Evolutionary conservation across 2,888 invertebrate genomes (phyloP), one percentile per base, ranked within the genome.

Genomic region (Graphium colonna): DNA sequence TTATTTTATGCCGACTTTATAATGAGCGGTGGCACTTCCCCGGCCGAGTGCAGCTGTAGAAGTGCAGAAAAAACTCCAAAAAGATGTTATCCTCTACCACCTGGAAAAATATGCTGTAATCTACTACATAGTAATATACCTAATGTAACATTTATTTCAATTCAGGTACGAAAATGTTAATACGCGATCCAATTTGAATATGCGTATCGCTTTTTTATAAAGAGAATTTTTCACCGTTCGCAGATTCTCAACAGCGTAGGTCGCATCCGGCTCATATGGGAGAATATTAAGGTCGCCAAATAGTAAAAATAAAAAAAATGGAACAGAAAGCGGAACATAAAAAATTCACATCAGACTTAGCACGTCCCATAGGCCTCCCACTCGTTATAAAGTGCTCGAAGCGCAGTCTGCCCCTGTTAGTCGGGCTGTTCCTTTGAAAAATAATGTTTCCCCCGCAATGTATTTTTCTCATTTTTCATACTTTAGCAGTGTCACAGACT

Each of bases 371-470:
- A 36, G 36, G 36, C 13, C 36, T 33, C 33, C n/a, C 21, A 36
- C 45, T 40, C 44, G 51, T 51, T 45, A 44, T 12, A 26, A 39
- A 44, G 39, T 28, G 39, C 45, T 45, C 40, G 31, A 44, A 51
- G 45, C 45, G 12, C 4, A 36, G 12, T 39, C 28, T 28, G 16
- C 44, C 45, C 45, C 31, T 31, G 41, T 45, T 45, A 51, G 44
- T 51, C 44, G 51, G 45, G 36, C 36, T 41, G 21, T 12, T 40
- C 44, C 51, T 51, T 51, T 51, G 45, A 51, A 51, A 45, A 28
- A 40, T 51, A 39, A 47, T 38, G 18, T 31, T 44, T 44, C 44
- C 28, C 51, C 44, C 26, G 51, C 38, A 43, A 45, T 7, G 51
- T 51, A 43, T 50, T 43, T 38, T 42, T 28, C n/a, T n/a, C n/a